Evolutionary conservation across 2,797 vertebrate species (phyloP).

Genomic region (Pantherophis alleghaniensis): DNA sequence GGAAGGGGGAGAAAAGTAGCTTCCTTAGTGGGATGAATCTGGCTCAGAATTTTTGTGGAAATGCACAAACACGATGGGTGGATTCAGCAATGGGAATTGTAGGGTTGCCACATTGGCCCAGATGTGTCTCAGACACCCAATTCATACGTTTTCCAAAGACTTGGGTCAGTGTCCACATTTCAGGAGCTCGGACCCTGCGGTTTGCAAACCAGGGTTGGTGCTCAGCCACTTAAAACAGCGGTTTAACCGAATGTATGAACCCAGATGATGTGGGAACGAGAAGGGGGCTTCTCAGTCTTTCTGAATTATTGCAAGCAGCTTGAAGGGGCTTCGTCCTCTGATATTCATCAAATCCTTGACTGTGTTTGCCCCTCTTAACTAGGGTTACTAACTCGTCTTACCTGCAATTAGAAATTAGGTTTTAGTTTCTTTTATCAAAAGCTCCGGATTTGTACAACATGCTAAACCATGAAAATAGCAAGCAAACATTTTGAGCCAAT

Average conservation of each 20-base stretch:
- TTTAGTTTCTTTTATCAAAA: neutral
- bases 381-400: neutral
- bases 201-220: neutral
- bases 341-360: neutral
- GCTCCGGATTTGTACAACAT: neutral
- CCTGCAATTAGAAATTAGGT: neutral
- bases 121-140: neutral
- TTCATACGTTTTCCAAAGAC: neutral
- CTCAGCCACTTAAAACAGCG: neutral
- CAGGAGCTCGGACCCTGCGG: fast-evolving
- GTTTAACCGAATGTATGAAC: neutral
- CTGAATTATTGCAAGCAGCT: neutral
- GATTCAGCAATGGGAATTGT: neutral
- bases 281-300: neutral
- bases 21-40: neutral
- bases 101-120: neutral
- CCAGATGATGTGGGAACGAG: neutral
- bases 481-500: neutral
- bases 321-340: neutral
- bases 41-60: neutral
- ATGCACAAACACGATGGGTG: neutral
- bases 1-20: neutral
- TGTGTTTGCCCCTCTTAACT: neutral
- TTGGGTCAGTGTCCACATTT: neutral
- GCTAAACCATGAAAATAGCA: neutral